Base-by-base conservation (phyloP, 2,888 invertebrate species). In the Polydrusus pterygomalis region DNA sequence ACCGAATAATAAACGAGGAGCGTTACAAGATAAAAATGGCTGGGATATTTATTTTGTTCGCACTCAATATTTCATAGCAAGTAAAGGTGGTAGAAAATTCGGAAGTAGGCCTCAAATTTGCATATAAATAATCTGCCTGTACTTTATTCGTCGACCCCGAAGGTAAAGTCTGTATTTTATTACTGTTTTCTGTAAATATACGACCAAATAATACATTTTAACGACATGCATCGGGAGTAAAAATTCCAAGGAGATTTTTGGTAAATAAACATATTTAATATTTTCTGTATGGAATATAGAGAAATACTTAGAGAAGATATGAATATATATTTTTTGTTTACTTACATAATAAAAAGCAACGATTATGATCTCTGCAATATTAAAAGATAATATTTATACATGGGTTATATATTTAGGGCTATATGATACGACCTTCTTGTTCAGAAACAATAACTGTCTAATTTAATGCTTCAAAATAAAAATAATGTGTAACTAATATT, bases 171-270 rank as follows among this genome's bases (percentile, higher is more conserved):
- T 11, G 43, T 43, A 43, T 43, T 43, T 43, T 43, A 43, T 43
- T n/a, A 43, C 40, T 43, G 43, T 43, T 43, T 43, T 43, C 43
- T 43, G 43, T 43, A 43, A 43, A 43, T 43, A 43, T 43, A 43
- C 43, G 13, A 43, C 43, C 43, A 43, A 43, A 43, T n/a, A 43
- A 43, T 43, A 13, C 1, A 43, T 43, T 13, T 43, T 43, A 43
- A 43, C 43, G 43, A 43, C 9, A 43, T 43, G 43, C 43, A 43
- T 43, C n/a, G 43, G 43, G 43, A 43, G 6, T 43, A 43, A 43
- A 43, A n/a, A 43, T 43, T 43, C 43, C 13, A 5, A 43, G 9
- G 43, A 5, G 43, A n/a, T n/a, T 43, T 43, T 43, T 13, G 43
- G n/a, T 43, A 43, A 34, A 34, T 34, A 34, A 34, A 34, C 34